Base-by-base conservation (phyloP, 2,888 invertebrate species). In the Cheilosia vulpina region DNA sequence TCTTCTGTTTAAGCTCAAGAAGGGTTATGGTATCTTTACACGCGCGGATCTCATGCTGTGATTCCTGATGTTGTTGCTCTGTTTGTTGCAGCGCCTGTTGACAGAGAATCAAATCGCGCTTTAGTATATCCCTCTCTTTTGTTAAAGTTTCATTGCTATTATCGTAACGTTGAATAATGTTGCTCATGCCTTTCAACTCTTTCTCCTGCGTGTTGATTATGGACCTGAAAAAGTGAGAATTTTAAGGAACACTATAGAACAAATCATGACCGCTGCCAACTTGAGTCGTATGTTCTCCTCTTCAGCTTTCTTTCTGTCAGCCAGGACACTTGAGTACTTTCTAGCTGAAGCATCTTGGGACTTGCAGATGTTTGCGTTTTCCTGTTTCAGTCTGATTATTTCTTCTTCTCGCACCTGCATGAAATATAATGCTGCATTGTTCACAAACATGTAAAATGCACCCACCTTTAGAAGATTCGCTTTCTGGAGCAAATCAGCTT, bases 401-500 rank as follows among this genome's bases (percentile, higher is more conserved):
- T 92, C 92, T 72, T 92, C 92, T 69, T 92, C 93, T 27, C 92
- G 90, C 13, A 89, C 66, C 89, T 91, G 24, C 19, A 21, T 34
- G n/a, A 6, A 34, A 24, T 50, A 5, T 15, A 15, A 21, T 21
- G n/a, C 4, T 7, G 1, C 15, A 15, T 19, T 1, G 4, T 1
- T 5, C 13, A 4, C 21, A 17, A n/a, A 43, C n/a, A 15, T 9
- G 38, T 5, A n/a, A 19, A 38, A 17, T 13, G 19, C n/a, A 38
- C 7, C 65, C 53, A 92, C 89, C 88, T 92, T 92, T 0, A 92
- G 87, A 38, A 92, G 80, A 84, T 91, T 91, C 0, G 88, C 87
- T 60, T 90, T 90, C 69, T 92, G 92, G 1, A 88, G 88, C 1
- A 92, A 83, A 2, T 91, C 90, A 15, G 89, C 89, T 43, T 90